Evolutionary conservation across 2,888 invertebrate species (phyloP), one percentile per base, ranked within the genome.

Genomic region (Cerastoderma edule): DNA sequence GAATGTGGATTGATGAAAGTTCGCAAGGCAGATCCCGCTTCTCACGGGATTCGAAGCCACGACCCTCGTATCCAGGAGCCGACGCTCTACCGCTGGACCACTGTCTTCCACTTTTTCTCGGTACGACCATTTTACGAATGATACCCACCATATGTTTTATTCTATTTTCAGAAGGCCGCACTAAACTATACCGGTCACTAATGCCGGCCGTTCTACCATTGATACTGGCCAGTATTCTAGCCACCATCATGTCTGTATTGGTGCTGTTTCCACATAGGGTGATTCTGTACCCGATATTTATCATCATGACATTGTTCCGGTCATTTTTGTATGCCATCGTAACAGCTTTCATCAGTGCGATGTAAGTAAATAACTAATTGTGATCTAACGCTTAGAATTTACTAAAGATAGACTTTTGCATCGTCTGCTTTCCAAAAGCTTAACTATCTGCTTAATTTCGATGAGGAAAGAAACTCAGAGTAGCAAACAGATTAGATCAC

Each of bases 311-410:
- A 4, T 44, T 88, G 48, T 87, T 80, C 64, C 63, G 87, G 35
- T 86, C 87, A 13, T 87, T 88, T 73, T 72, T 87, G 39, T 87
- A 87, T 72, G 80, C 79, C 27, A 71, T 87, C 46, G 86, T 80
- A 0, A 85, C 87, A 16, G 86, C 85, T 28, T 84, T 82, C 60
- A 69, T 88, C 10, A 74, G 75, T 60, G 80, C 78, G 57, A 69
- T 85, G 86, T 86, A 63, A 79, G 87, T 66, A 54, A 10, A 39
- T 16, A 39, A 39, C 16, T 39, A 39, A 10, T 39, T 39, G n/a
- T n/a, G n/a, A n/a, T n/a, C n/a, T n/a, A n/a, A n/a, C n/a, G n/a
- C n/a, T n/a, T n/a, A n/a, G n/a, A n/a, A n/a, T n/a, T n/a, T n/a
- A n/a, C n/a, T n/a, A n/a, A n/a, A n/a, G n/a, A n/a, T n/a, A n/a